Conservation (phyloP, 2,113 vertebrate genomes). For the Daphoenositta chrysoptera region DNA sequence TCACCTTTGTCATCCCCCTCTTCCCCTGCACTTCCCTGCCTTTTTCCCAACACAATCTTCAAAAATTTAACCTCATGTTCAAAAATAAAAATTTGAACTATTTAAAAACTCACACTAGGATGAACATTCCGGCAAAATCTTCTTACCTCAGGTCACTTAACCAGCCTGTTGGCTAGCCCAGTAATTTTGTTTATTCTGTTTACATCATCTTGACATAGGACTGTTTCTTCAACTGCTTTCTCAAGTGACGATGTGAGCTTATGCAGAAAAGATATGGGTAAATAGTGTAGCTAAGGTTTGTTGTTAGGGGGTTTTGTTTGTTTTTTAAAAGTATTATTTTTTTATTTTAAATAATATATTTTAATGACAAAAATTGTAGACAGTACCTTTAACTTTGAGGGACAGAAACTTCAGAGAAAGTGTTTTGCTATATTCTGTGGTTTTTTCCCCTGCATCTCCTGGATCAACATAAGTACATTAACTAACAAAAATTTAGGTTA, state of each 20-base stretch:
- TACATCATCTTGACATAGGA: constrained; percentile 78
- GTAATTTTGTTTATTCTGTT: constrained; percentile 73
- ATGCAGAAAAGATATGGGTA: constrained; percentile 6
- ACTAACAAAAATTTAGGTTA: neutral
- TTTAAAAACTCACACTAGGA: neutral
- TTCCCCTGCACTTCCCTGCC: fast-evolving
- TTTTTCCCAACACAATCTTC: neutral
- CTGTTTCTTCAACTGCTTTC: constrained; percentile 76
- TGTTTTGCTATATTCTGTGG: neutral
- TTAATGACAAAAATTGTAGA: neutral
- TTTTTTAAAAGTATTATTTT: neutral
- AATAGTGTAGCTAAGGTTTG: neutral
- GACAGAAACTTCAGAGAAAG: neutral
- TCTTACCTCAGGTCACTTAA: constrained; percentile 80
- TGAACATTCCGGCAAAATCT: neutral
- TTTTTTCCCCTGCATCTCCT: neutral
- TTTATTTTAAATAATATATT: neutral
- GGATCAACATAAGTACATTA: fast-evolving
- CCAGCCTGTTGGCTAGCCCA: constrained; percentile 76
- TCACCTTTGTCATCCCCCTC: neutral
- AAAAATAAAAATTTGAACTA: neutral
- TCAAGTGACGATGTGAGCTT: constrained; percentile 77
- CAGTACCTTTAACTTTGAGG: neutral
- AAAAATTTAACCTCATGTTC: neutral
- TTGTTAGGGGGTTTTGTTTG: neutral